These are phyloP conservation scores for Helleia helle DNA, from an alignment of 2,888 invertebrate species.

Conservation along the genomic window DNA sequence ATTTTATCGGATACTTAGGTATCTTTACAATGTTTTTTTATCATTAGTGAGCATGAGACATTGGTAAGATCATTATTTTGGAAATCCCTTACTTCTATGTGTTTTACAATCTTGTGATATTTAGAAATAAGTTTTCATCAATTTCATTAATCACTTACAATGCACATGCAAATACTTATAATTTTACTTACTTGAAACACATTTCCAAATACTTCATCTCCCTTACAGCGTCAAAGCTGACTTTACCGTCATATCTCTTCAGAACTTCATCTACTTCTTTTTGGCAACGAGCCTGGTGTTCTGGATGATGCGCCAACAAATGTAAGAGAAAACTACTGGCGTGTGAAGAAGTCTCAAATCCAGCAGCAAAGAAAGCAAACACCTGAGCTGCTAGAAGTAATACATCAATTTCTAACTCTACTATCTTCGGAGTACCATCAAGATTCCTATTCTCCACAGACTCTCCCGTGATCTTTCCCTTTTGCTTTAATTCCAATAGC, in stretches of 20 bases:
- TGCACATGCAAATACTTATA: no score
- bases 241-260: constrained; percentile 21
- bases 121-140: no score
- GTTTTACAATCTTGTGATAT: no score
- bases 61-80: no score
- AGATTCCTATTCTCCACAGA: constrained; percentile 16
- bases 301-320: constrained; percentile 22
- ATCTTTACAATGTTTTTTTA: background rate
- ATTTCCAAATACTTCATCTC: constrained; percentile 26
- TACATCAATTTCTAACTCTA: constrained; percentile 16
- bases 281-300: constrained; percentile 22
- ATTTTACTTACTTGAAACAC: constrained; percentile 17
- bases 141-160: no score
- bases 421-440: constrained; percentile 15
- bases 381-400: constrained; percentile 27
- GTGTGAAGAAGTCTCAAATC: constrained; percentile 35
- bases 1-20: no score
- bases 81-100: no score
- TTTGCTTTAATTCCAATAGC: constrained; percentile 17
- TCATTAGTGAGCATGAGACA: no score
- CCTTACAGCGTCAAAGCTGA: constrained; percentile 24
- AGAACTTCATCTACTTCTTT: constrained; percentile 24
- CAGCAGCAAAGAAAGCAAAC: constrained; percentile 35
- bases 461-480: constrained; percentile 18
- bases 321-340: constrained; percentile 24